phyloP scores from a whole-genome alignment of 1,140 invertebrate genomes.

The Zophobas morio region DNA sequence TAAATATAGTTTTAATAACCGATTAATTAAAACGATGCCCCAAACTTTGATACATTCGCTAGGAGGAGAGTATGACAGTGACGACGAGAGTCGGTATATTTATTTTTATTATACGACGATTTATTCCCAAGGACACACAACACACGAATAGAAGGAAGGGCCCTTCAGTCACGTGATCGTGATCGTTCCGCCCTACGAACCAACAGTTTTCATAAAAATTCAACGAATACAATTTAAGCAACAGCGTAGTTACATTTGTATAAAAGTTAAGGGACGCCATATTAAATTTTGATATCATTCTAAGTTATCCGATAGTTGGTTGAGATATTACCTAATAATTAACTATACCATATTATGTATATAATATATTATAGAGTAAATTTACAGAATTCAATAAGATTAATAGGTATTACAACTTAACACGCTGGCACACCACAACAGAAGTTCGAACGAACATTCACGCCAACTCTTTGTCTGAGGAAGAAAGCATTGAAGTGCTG shows the following conservation, averaged over 20 bases:
- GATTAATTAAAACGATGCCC: conserved; percentile 54
- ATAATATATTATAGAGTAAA: conserved; percentile 67
- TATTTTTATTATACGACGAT: no score
- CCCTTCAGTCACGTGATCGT: neutral
- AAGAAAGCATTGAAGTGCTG: conserved; percentile 55
- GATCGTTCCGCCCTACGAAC: neutral
- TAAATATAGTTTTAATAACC: conserved; percentile 59
- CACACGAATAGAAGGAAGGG: no score
- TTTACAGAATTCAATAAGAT: conserved; percentile 67
- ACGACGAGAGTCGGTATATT: no score
- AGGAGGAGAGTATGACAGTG: neutral
- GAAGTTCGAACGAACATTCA: conserved; percentile 61
- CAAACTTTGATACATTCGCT: conserved; percentile 59
- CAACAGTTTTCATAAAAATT: conserved; percentile 2
- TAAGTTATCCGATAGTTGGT: conserved; percentile 63
- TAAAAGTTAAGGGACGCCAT: conserved; percentile 67
- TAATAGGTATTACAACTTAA: conserved; percentile 65
- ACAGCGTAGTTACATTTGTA: conserved; percentile 57
- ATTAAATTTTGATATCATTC: conserved; percentile 65
- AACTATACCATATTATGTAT: conserved; percentile 66
- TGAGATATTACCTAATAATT: conserved; percentile 66
- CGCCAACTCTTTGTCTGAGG: conserved; percentile 57
- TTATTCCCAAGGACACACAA: no score
- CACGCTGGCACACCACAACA: conserved; percentile 61
- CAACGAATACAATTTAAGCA: conserved; percentile 46